Evolutionary conservation across 2,113 vertebrate genomes (phyloP).

Genomic region (Microcebus murinus): DNA sequence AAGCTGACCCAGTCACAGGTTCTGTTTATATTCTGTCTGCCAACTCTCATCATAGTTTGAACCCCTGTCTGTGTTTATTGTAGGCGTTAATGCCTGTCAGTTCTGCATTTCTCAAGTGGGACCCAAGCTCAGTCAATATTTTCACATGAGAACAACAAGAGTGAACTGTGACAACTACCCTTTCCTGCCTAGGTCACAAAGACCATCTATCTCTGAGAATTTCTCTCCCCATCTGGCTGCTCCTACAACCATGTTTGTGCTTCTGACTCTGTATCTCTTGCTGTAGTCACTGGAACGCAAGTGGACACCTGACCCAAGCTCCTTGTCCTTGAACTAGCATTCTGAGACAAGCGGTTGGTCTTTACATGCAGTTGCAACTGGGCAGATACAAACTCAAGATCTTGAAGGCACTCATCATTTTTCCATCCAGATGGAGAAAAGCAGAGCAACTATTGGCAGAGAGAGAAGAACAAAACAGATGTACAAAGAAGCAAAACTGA

Average conservation of each 20-base stretch:
- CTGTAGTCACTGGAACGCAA: background rate
- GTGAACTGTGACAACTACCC: background rate
- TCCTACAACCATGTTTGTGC: background rate
- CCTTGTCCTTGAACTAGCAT: background rate
- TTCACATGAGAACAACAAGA: background rate
- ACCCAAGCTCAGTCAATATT: slow-evolving; percentile 15
- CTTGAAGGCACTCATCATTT: background rate
- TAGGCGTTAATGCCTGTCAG: background rate
- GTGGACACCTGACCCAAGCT: background rate
- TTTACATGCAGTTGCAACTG: background rate
- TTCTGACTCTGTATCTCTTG: background rate
- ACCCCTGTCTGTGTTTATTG: slow-evolving; percentile 38
- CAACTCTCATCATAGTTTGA: background rate
- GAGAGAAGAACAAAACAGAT: background rate
- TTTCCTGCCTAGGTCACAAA: background rate
- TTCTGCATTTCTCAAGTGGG: slow-evolving; percentile 42
- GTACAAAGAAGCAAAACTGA: background rate
- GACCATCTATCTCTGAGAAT: background rate
- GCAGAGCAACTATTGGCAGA: background rate
- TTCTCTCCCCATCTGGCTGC: too few relatives aligned
- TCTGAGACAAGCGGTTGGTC: background rate
- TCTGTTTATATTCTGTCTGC: slow-evolving; percentile 33
- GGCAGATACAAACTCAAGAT: background rate
- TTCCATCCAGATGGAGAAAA: background rate
- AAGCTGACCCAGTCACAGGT: background rate